phyloP scores from a whole-genome alignment of 2,797 vertebrate species.

The Acomys russatus region DNA sequence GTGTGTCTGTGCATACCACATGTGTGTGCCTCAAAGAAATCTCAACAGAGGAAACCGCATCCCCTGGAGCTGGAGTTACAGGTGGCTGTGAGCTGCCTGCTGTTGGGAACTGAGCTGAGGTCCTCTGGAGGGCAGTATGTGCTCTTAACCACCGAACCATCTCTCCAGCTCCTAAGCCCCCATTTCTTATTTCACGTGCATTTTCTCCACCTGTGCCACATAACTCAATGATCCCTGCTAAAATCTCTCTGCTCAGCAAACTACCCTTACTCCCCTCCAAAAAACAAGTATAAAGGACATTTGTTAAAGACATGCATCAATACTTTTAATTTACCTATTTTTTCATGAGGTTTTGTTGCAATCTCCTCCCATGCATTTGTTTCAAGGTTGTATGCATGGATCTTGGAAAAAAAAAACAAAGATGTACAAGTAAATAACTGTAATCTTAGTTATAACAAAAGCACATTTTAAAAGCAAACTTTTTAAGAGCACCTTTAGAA shows the following conservation, averaged over 20 bases:
- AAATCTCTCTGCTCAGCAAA: slow-evolving; percentile 44
- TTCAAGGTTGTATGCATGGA: slow-evolving; percentile 99
- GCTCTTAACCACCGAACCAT: too few relatives aligned
- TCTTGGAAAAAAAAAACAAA: slow-evolving; percentile 88
- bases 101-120: background rate
- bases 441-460: slow-evolving; percentile 52
- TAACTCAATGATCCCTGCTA: background rate
- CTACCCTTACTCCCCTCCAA: background rate
- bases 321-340: slow-evolving; percentile 92
- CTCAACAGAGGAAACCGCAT: too few relatives aligned
- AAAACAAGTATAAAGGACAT: slow-evolving; percentile 54
- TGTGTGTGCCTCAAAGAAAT: background rate
- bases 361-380: slow-evolving; percentile 99
- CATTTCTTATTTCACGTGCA: background rate
- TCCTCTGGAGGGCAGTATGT: background rate
- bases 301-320: slow-evolving; percentile 47
- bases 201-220: background rate
- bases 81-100: background rate
- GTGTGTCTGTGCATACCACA: background rate
- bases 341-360: slow-evolving; percentile 96
- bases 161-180: background rate
- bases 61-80: background rate
- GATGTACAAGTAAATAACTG: slow-evolving; percentile 51
- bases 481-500: background rate
- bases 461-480: background rate